phyloP scores from a whole-genome alignment of 2,113 vertebrate genomes.

The Zosterops japonicus region DNA sequence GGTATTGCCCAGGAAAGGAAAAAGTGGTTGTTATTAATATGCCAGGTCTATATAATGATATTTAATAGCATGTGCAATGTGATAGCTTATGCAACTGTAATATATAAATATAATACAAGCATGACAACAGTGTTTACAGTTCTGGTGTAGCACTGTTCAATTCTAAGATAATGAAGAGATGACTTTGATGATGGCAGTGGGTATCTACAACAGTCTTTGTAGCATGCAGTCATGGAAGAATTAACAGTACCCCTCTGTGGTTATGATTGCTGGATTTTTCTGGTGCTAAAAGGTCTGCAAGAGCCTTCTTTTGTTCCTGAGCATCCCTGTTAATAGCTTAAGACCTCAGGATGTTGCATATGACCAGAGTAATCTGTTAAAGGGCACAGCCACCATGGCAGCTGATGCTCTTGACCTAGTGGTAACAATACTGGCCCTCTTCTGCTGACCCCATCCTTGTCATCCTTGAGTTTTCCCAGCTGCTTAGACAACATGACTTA shows the following conservation, averaged over 20 bases:
- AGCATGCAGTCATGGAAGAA: not conserved
- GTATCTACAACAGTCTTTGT: not conserved
- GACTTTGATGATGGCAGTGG: not conserved
- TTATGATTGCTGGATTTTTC: not conserved
- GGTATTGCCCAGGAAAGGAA: not conserved
- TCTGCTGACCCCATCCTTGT: not conserved
- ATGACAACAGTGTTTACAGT: not conserved
- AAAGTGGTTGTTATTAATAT: not conserved
- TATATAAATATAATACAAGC: not conserved
- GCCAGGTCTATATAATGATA: not conserved
- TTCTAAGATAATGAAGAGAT: not conserved
- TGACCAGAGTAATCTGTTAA: not conserved
- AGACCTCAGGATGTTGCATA: not conserved
- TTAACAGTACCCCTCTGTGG: not conserved
- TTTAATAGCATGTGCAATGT: not conserved
- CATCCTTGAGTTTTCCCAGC: not conserved
- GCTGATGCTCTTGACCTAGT: rapidly evolving
- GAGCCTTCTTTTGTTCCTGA: not conserved
- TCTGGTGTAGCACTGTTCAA: not conserved
- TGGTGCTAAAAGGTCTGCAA: not conserved
- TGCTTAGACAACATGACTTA: not conserved
- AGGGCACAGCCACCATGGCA: not conserved
- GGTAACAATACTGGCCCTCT: not conserved
- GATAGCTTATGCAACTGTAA: not conserved
- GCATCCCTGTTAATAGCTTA: not conserved